Conservation (phyloP, 2,888 invertebrate species). For the Sarcophaga variegata region DNA sequence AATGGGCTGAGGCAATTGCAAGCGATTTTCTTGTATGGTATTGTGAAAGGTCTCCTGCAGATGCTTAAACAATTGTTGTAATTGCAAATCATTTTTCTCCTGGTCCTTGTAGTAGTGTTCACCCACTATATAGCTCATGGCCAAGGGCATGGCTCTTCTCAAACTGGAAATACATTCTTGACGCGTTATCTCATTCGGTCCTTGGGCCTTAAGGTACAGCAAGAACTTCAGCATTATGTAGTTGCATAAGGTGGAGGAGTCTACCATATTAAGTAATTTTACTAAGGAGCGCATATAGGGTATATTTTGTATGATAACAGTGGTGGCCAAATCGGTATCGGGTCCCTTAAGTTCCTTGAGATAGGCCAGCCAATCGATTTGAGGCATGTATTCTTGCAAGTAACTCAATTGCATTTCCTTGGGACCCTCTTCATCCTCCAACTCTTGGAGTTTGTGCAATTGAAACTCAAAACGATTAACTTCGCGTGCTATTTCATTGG, state of each 20-base stretch:
- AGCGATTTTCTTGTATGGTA: conserved; percentile 75
- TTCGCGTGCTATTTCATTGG: conserved; percentile 76
- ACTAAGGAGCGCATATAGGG: conserved; percentile 76
- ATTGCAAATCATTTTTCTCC: conserved; percentile 70
- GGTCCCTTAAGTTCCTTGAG: conserved; percentile 73
- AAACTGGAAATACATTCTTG: conserved; percentile 77
- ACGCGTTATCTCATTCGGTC: conserved; percentile 76
- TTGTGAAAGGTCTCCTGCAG: conserved; percentile 75
- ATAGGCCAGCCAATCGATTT: conserved; percentile 76
- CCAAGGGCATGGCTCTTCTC: conserved; percentile 78
- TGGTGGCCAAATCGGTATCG: conserved; percentile 73
- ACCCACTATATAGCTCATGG: conserved; percentile 77
- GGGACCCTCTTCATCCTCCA: conserved; percentile 77
- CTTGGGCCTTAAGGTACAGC: conserved; percentile 76
- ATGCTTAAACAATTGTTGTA: conserved; percentile 73
- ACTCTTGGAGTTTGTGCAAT: conserved; percentile 74
- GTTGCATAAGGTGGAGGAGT: conserved; percentile 75
- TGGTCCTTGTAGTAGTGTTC: conserved; percentile 74
- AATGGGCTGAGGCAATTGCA: conserved; percentile 74
- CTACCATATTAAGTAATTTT: conserved; percentile 73
- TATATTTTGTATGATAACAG: conserved; percentile 78
- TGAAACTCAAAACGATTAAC: conserved; percentile 76
- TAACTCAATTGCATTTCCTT: conserved; percentile 79
- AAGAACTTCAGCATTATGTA: conserved; percentile 79
- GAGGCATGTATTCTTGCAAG: conserved; percentile 75